Evolutionary conservation across 2,888 invertebrate species (phyloP).

Genomic region (Acrobasis consociella): DNA sequence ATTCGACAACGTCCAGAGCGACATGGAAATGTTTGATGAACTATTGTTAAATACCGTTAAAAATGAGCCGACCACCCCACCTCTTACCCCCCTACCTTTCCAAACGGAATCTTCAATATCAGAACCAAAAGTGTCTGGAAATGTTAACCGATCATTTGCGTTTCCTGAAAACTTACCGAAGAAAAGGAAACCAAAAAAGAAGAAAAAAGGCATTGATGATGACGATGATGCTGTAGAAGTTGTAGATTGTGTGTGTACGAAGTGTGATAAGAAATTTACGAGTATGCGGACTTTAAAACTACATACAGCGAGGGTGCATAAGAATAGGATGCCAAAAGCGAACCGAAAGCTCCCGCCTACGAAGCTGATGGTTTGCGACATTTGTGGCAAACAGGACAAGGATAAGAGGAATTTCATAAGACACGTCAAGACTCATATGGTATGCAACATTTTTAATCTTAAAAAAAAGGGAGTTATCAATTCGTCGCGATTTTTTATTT

Average conservation of each 20-base stretch:
- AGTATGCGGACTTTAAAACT: conserved; percentile 43
- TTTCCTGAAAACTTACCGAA: neutral
- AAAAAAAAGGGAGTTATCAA: no score
- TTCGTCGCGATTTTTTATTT: no score
- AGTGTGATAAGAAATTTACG: conserved; percentile 53
- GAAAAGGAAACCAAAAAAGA: conserved; percentile 24
- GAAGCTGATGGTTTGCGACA: conserved; percentile 42
- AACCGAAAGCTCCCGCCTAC: conserved; percentile 21
- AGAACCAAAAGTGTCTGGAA: neutral
- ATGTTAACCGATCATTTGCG: neutral
- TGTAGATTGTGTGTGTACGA: conserved; percentile 44
- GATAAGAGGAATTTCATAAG: conserved; percentile 38
- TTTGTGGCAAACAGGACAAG: conserved; percentile 46
- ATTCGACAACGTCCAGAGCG: conserved; percentile 33
- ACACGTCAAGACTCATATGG: conserved; percentile 52
- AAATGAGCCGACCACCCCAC: neutral
- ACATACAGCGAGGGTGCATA: conserved; percentile 52
- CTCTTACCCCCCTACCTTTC: neutral
- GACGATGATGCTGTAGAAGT: conserved; percentile 38
- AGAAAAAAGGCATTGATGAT: conserved; percentile 20
- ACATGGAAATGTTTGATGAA: conserved; percentile 39
- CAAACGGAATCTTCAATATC: neutral
- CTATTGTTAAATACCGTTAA: neutral
- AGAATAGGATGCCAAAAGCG: conserved; percentile 37
- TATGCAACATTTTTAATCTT: conserved; percentile 30